Evolutionary conservation across 2,797 vertebrate species (phyloP).

Genomic region (Pempheris klunzingeri): DNA sequence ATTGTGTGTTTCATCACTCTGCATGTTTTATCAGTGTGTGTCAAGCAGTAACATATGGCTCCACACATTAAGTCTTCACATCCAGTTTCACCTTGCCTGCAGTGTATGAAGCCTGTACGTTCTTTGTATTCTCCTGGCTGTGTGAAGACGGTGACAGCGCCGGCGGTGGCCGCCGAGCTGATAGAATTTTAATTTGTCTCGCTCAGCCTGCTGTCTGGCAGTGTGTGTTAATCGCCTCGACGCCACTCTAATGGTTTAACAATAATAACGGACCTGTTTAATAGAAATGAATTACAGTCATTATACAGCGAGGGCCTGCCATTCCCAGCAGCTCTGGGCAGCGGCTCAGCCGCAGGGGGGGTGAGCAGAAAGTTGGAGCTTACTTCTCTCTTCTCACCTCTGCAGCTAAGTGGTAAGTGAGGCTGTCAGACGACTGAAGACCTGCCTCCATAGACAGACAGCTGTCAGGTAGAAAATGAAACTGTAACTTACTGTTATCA

Average conservation of each 20-base stretch:
- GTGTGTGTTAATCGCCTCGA: conserved; percentile 72
- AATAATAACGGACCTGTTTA: conserved; percentile 79
- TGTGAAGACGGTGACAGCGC: conserved; percentile 32
- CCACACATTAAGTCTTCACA: background rate
- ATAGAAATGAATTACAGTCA: conserved; percentile 80
- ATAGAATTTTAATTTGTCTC: conserved; percentile 72
- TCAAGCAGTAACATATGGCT: background rate
- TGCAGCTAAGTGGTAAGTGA: conserved; percentile 61
- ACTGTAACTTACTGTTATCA: background rate
- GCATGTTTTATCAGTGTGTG: background rate
- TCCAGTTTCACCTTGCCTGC: background rate
- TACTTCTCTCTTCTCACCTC: conserved; percentile 16
- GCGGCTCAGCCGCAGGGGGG: conserved; percentile 14
- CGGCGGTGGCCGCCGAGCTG: conserved; percentile 35
- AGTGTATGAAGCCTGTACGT: background rate
- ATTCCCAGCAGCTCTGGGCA: conserved; percentile 62
- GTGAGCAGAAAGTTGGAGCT: conserved; percentile 39
- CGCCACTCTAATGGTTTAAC: conserved; percentile 72
- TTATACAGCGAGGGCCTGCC: conserved; percentile 71
- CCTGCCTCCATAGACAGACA: conserved; percentile 32
- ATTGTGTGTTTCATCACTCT: background rate
- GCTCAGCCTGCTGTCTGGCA: conserved; percentile 58
- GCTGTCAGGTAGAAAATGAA: conserved; percentile 23
- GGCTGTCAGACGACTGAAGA: conserved; percentile 31
- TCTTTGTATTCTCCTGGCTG: conserved; percentile 30